Conservation (phyloP, 1,140 invertebrate species). For the Bombus polaris region DNA sequence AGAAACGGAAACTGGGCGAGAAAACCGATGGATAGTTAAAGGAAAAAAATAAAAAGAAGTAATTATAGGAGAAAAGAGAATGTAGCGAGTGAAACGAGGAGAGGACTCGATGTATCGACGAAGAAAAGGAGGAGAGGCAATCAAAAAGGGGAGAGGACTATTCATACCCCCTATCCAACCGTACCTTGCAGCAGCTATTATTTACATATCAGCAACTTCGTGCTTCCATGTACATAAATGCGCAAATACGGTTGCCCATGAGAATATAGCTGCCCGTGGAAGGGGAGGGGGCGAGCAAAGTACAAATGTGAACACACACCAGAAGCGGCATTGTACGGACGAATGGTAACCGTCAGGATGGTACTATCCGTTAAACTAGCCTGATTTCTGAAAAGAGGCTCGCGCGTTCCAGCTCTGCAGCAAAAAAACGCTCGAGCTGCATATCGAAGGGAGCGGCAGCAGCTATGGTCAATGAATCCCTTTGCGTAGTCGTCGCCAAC, state of each 20-base stretch:
- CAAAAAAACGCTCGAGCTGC: conserved; percentile 23
- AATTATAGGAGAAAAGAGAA: conserved; percentile 42
- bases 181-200: conserved; percentile 68
- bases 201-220: conserved; percentile 74
- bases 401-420: conserved; percentile 17
- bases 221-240: conserved; percentile 50
- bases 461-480: conserved; percentile 50
- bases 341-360: neutral
- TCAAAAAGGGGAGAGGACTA: conserved; percentile 48
- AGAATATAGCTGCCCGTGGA: conserved; percentile 37
- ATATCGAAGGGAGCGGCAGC: neutral
- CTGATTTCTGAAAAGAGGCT: conserved; percentile 61
- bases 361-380: conserved; percentile 58
- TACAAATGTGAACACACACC: conserved; percentile 18
- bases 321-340: conserved; percentile 22
- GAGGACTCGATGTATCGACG: conserved; percentile 38
- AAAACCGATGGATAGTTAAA: conserved; percentile 42
- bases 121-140: conserved; percentile 45
- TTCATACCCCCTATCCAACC: conserved; percentile 56
- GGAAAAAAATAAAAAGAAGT: conserved; percentile 29
- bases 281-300: neutral
- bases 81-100: conserved; percentile 23
- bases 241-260: conserved; percentile 62
- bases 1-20: conserved; percentile 41
- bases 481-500: neutral